These are phyloP conservation scores for Drosophila bifasciata DNA, from an alignment of 1,140 invertebrate genomes.

Conservation along the genomic window DNA sequence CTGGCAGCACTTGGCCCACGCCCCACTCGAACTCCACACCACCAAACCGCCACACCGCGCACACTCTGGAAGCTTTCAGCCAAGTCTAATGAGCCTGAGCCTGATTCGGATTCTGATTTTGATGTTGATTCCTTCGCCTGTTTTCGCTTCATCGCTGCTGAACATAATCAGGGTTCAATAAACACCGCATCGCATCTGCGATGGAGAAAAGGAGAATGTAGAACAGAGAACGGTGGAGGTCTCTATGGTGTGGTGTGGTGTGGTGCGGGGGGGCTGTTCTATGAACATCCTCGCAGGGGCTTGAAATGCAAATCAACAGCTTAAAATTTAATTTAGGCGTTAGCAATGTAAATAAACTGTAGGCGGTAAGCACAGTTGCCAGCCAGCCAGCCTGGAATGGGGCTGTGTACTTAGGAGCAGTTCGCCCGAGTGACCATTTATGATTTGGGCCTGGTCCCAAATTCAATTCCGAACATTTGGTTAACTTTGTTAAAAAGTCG, in stretches of 20 bases:
- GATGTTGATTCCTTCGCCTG: constrained; percentile 45
- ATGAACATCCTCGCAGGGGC: constrained; percentile 2
- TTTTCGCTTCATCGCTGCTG: constrained; percentile 33
- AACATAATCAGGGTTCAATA: constrained; percentile 78
- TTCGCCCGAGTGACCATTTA: constrained; percentile 63
- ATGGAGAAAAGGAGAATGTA: no score
- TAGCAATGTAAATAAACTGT: constrained; percentile 69
- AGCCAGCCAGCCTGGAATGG: background rate
- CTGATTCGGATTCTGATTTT: constrained; percentile 50
- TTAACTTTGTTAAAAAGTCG: constrained; percentile 81
- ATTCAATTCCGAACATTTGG: constrained; percentile 76
- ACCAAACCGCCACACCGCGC: no score
- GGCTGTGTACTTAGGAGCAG: constrained; percentile 73
- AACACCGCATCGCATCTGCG: constrained; percentile 38
- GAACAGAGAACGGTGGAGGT: background rate
- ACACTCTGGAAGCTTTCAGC: constrained; percentile 21
- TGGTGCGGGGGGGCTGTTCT: background rate
- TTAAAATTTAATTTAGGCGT: constrained; percentile 80
- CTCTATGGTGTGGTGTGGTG: background rate
- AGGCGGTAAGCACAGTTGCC: background rate
- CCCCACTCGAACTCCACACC: no score
- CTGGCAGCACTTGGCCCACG: constrained; percentile 21
- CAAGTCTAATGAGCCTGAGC: constrained; percentile 65
- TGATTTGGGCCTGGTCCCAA: constrained; percentile 61
- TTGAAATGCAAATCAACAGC: constrained; percentile 79